Evolutionary conservation across 2,113 vertebrate genomes (phyloP).

Genomic region (Odocoileus virginianus): DNA sequence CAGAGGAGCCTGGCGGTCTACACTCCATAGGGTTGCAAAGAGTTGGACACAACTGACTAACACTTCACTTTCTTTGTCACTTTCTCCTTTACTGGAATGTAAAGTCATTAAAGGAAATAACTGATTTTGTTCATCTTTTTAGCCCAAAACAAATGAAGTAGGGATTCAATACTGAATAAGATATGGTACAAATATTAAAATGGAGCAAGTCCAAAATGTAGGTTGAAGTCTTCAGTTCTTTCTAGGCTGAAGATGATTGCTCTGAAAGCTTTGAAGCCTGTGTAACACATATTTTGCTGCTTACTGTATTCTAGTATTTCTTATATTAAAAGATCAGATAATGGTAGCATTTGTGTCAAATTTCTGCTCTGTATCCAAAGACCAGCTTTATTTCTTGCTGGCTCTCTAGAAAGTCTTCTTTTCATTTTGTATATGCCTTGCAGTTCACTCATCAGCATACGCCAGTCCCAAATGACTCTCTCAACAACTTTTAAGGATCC

Average conservation of each 20-base stretch:
- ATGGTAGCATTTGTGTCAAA: background rate
- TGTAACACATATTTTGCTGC: background rate
- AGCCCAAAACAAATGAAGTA: background rate
- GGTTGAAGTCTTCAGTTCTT: background rate
- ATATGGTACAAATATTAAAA: background rate
- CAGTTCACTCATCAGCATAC: slow-evolving; percentile 18
- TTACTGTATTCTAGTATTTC: background rate
- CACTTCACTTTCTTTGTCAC: background rate
- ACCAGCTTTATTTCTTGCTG: background rate
- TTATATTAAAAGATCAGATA: background rate
- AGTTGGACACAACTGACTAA: background rate
- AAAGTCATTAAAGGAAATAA: background rate
- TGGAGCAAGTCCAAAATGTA: background rate
- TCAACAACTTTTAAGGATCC: slow-evolving; percentile 62
- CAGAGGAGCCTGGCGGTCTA: background rate
- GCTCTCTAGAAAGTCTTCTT: background rate
- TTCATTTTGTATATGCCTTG: background rate
- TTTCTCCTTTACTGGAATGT: background rate
- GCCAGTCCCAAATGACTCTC: slow-evolving; percentile 57
- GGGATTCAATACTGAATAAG: background rate
- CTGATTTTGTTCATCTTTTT: background rate
- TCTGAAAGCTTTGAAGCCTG: background rate
- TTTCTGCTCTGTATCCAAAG: background rate
- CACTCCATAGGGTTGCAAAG: background rate
- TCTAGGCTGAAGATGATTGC: background rate